phyloP scores from a whole-genome alignment of 2,113 vertebrate species.

The Perca schrenkii region DNA sequence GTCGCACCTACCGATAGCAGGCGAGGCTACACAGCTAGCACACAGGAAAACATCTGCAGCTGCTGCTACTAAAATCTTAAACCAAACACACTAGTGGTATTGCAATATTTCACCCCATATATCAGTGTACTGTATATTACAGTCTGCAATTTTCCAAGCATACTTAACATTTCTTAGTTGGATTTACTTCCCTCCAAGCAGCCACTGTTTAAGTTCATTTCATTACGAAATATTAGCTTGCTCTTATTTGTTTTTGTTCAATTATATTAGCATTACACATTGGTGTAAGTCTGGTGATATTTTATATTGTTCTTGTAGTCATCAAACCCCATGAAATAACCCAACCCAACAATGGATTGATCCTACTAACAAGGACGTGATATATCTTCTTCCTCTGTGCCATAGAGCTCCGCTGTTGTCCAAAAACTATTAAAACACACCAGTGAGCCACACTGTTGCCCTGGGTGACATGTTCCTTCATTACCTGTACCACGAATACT shows the following conservation, averaged over 20 bases:
- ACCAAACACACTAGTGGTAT: background rate
- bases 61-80: background rate
- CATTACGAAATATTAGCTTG: background rate
- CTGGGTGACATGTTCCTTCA: background rate
- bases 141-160: background rate
- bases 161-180: background rate
- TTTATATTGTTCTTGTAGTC: background rate
- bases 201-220: background rate
- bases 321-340: too few relatives aligned
- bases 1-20: background rate
- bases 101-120: background rate
- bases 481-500: background rate
- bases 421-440: too few relatives aligned
- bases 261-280: background rate
- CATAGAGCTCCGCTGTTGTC: too few relatives aligned
- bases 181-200: background rate
- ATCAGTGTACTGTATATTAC: background rate
- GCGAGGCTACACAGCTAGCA: conserved; percentile 22
- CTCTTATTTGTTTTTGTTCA: background rate
- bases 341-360: too few relatives aligned
- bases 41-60: background rate
- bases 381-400: background rate
- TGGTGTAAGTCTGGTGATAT: background rate
- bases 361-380: background rate
- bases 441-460: too few relatives aligned